phyloP scores from a whole-genome alignment of 1,140 invertebrate genomes.

The Diachasma alloeum region DNA sequence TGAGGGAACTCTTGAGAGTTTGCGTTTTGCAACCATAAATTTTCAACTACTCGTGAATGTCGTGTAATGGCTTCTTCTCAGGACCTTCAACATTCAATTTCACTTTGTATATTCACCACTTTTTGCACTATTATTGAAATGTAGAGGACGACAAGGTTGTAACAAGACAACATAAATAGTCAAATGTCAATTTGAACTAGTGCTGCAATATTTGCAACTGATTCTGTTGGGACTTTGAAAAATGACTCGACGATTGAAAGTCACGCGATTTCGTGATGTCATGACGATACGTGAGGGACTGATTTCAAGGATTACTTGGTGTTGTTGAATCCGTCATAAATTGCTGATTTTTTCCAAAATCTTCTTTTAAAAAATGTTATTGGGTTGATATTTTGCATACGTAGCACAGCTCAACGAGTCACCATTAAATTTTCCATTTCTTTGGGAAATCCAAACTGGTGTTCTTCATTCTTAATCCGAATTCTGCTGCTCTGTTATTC shows the following conservation, averaged over 20 bases:
- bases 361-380: too few species aligned
- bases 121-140: background rate
- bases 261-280: too few species aligned
- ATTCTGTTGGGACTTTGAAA: background rate
- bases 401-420: too few species aligned
- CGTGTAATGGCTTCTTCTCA: background rate
- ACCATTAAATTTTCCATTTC: background rate
- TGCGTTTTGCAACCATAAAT: too few species aligned
- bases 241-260: too few species aligned
- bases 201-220: slow-evolving; percentile 29
- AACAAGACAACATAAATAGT: slow-evolving; percentile 31
- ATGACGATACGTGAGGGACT: background rate
- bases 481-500: background rate
- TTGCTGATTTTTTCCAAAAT: too few species aligned
- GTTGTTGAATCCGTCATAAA: too few species aligned
- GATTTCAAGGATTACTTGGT: too few species aligned
- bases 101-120: background rate
- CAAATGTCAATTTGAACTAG: slow-evolving; percentile 30
- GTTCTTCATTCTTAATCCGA: background rate
- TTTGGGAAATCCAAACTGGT: background rate
- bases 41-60: background rate
- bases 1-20: too few species aligned
- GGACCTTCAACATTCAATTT: background rate
- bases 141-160: background rate
- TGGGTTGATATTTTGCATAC: too few species aligned